phyloP scores from a whole-genome alignment of 2,113 vertebrate genomes.

The Pao palembangensis region DNA sequence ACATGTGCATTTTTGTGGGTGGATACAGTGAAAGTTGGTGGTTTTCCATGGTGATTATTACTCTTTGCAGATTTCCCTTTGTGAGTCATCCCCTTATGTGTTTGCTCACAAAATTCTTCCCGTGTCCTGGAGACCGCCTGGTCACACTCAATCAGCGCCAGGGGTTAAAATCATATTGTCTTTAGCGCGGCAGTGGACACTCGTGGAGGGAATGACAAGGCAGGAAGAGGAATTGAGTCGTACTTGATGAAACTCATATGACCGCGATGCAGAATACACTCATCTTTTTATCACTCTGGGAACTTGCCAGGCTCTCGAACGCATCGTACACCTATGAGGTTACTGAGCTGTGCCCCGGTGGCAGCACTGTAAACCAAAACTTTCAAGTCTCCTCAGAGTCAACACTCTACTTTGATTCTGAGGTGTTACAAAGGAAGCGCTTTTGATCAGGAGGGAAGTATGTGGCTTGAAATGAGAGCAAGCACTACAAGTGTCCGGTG shows the following conservation, averaged over 20 bases:
- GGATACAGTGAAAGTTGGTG: constrained; percentile 48
- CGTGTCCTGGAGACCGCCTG: constrained; percentile 57
- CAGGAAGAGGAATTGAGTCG: constrained; percentile 29
- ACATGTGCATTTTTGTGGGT: constrained; percentile 48
- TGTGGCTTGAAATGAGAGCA: constrained; percentile 1
- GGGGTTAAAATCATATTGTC: constrained; percentile 71
- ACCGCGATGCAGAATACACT: constrained; percentile 26
- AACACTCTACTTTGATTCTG: constrained; percentile 4
- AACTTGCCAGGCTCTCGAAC: background rate
- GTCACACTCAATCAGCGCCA: constrained; percentile 62
- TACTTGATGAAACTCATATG: constrained; percentile 24
- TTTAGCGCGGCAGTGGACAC: constrained; percentile 42
- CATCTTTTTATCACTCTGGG: constrained; percentile 4
- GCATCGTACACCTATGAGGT: too few relatives aligned
- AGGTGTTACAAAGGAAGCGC: constrained; percentile 14
- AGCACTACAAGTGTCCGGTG: constrained; percentile 10
- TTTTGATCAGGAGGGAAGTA: constrained; percentile 13
- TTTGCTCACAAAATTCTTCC: constrained; percentile 27
- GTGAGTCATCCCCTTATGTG: constrained; percentile 57
- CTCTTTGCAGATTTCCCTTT: constrained; percentile 33
- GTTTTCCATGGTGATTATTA: constrained; percentile 50
- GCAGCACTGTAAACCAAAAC: constrained; percentile 17
- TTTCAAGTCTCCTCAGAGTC: constrained; percentile 10
- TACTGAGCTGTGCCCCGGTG: constrained; percentile 16
- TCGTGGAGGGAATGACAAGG: constrained; percentile 30